Conservation (phyloP, 92 coral and sea anemone species). For the Palythoa grandis region DNA sequence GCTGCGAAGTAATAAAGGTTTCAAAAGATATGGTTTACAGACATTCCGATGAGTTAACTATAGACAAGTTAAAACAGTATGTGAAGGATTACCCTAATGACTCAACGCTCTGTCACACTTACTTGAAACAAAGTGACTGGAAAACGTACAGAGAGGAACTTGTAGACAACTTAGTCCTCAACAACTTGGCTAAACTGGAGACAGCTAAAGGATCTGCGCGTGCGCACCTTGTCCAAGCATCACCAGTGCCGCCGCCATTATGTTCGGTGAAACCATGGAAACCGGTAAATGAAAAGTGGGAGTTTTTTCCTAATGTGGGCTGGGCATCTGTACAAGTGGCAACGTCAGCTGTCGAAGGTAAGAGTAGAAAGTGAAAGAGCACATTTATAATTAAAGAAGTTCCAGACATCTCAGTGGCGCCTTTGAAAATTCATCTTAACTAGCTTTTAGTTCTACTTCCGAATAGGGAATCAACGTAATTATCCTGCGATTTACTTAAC, state of each 20-base stretch:
- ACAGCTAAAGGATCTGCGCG: constrained; percentile 75
- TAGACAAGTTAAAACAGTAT: constrained; percentile 57
- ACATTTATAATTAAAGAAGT: not conserved
- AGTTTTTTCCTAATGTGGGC: constrained; percentile 66
- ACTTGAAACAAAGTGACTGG: constrained; percentile 88
- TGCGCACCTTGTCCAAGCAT: constrained; percentile 56
- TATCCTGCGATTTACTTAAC: too few species aligned
- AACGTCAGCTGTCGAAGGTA: constrained; percentile 66
- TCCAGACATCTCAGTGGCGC: not conserved
- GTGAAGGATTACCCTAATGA: constrained; percentile 78
- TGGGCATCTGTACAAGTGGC: constrained; percentile 64
- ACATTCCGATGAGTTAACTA: constrained; percentile 70
- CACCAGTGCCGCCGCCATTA: constrained; percentile 82
- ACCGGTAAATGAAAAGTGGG: constrained; percentile 65
- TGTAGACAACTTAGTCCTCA: constrained; percentile 74
- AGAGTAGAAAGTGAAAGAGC: not conserved
- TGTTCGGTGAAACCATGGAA: constrained; percentile 72
- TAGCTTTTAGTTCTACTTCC: too few species aligned
- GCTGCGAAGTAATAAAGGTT: constrained; percentile 87
- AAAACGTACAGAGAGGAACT: constrained; percentile 87
- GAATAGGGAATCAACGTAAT: too few species aligned
- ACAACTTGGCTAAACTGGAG: constrained; percentile 59
- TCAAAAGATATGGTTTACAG: constrained; percentile 73
- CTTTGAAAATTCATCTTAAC: too few species aligned
- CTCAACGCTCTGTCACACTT: constrained; percentile 69